Percentiles rank a stretch among this genome's conserved stretches.
Evolutionary conservation across 2,888 invertebrate species (phyloP).

Genomic region (Fragum whitleyi): DNA sequence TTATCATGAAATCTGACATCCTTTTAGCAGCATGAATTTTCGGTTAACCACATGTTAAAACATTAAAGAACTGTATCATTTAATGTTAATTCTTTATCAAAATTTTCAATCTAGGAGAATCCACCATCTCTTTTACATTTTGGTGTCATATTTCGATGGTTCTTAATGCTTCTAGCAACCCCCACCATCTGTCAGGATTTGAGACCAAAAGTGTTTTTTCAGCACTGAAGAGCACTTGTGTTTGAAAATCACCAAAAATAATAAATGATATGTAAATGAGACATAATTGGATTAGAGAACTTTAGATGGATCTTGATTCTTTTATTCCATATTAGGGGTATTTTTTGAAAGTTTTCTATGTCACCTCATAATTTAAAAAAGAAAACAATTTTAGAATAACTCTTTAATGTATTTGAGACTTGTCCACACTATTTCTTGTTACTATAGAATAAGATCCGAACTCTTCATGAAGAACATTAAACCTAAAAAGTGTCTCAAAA

Average conservation of each 20-base stretch:
- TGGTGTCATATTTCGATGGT: conserved; percentile 16
- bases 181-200: conserved; percentile 1
- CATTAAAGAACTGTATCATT: conserved; percentile 8
- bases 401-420: too few species aligned
- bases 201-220: conserved; percentile 1
- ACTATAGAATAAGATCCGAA: too few species aligned
- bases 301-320: background rate
- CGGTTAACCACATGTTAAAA: conserved; percentile 25
- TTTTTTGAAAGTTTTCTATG: too few species aligned
- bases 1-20: conserved; percentile 2
- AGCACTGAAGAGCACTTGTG: conserved; percentile 10
- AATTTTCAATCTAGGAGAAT: conserved; percentile 13
- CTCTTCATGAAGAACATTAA: too few species aligned
- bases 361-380: too few species aligned
- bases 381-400: too few species aligned
- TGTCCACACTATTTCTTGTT: too few species aligned
- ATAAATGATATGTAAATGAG: conserved; percentile 14
- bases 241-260: conserved; percentile 10
- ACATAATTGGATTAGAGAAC: background rate
- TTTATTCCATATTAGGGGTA: background rate
- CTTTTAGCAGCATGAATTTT: conserved; percentile 7
- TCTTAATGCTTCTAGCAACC: conserved; percentile 15
- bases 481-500: too few species aligned
- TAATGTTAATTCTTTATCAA: conserved; percentile 26
- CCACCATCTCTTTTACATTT: conserved; percentile 12